phyloP scores from a whole-genome alignment of 2,888 invertebrate species.

The Hanleya hanleyi region DNA sequence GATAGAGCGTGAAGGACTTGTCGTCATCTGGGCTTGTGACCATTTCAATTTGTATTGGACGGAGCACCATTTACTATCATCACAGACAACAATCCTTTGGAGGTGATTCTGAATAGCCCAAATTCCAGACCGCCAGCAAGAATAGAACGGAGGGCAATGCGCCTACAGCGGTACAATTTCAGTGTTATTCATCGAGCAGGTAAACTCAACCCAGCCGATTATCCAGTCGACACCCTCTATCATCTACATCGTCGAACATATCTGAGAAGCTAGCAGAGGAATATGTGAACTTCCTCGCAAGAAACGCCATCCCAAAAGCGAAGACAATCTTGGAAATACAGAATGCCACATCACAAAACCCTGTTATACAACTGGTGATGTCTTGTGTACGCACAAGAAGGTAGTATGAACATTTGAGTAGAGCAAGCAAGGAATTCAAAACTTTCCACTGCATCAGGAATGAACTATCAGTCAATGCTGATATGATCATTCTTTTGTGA shows the following conservation, averaged over 20 bases:
- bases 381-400: background rate
- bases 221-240: conserved; percentile 31
- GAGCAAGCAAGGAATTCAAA: background rate
- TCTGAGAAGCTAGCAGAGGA: conserved; percentile 32
- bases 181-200: conserved; percentile 15
- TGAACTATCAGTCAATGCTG: background rate
- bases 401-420: background rate
- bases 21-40: conserved; percentile 32
- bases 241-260: conserved; percentile 33
- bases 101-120: background rate
- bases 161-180: conserved; percentile 16
- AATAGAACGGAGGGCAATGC: conserved; percentile 14
- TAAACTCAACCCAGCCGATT: conserved; percentile 13
- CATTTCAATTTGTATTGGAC: conserved; percentile 38
- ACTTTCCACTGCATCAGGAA: background rate
- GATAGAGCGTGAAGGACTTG: conserved; percentile 31
- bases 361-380: background rate
- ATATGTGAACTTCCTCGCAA: conserved; percentile 24
- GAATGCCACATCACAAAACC: background rate
- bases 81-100: conserved; percentile 22
- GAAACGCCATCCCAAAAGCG: conserved; percentile 34
- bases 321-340: conserved; percentile 34
- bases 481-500: conserved; percentile 22
- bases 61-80: conserved; percentile 9
- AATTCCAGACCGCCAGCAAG: conserved; percentile 15